Conservation (phyloP, 2,797 vertebrate species). For the Hemitrygon akajei region DNA sequence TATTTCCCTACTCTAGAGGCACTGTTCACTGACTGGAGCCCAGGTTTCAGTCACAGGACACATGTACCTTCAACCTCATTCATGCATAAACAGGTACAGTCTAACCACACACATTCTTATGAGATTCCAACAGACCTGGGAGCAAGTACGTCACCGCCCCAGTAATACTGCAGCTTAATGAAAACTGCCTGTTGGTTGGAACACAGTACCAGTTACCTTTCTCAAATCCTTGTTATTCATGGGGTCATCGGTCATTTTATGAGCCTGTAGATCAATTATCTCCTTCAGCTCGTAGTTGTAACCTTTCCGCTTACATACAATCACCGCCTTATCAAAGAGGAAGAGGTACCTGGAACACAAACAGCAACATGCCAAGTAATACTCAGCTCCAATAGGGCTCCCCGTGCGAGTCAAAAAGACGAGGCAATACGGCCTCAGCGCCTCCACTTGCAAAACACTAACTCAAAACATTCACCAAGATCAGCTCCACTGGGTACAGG, state of each 20-base stretch:
- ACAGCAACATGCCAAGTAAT: neutral
- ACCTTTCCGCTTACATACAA: conserved; percentile 91
- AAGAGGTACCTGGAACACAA: conserved; percentile 79
- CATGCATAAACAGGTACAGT: neutral
- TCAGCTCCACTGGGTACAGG: neutral
- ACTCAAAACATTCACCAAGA: too few species aligned
- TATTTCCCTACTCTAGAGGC: too few species aligned
- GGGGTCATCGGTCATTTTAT: conserved; percentile 97
- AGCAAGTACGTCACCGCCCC: neutral
- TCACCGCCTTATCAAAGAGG: conserved; percentile 96
- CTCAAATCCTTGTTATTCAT: conserved; percentile 95
- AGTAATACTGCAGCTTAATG: too few species aligned
- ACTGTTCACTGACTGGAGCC: too few species aligned
- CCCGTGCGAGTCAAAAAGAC: too few species aligned
- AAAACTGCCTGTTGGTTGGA: neutral
- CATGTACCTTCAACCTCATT: neutral
- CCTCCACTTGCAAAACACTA: too few species aligned
- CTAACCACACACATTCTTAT: too few species aligned
- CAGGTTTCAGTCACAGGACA: neutral
- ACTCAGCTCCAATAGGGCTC: too few species aligned
- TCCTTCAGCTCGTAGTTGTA: conserved; percentile 95
- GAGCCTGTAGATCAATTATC: conserved; percentile 83
- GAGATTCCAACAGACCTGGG: neutral
- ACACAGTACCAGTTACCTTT: conserved; percentile 65
- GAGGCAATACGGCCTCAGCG: too few species aligned